Evolutionary conservation across 2,797 vertebrate genomes (phyloP).

Genomic region (Sebastes umbrosus): DNA sequence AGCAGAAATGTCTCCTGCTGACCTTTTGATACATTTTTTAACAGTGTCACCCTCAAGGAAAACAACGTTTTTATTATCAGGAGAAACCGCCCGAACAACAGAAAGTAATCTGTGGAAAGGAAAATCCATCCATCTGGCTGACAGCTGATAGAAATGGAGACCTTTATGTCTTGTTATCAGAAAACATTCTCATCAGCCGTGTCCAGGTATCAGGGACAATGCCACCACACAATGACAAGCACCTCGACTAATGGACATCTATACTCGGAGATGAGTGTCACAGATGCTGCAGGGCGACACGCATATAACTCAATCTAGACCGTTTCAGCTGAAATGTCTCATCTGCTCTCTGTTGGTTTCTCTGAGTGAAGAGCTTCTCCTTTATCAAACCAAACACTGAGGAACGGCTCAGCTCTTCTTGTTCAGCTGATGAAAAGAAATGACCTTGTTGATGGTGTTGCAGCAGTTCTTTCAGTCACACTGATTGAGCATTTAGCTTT

Average conservation of each 20-base stretch:
- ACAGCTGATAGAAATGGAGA: background rate
- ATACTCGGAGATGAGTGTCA: background rate
- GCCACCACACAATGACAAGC: background rate
- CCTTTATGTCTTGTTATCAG: background rate
- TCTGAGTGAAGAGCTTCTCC: background rate
- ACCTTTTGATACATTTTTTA: no score
- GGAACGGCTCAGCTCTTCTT: background rate
- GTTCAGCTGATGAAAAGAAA: background rate
- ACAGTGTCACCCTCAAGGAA: no score
- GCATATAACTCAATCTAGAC: background rate
- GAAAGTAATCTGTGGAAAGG: background rate
- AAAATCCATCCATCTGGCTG: background rate
- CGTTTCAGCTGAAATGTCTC: background rate
- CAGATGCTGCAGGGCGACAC: background rate
- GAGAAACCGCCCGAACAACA: background rate
- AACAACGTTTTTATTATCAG: background rate
- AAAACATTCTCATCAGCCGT: background rate
- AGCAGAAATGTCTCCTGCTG: background rate
- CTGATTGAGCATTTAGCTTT: background rate
- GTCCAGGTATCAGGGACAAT: background rate
- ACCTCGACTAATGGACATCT: background rate
- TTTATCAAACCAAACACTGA: constrained; percentile 13
- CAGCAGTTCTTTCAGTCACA: background rate
- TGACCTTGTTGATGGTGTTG: background rate
- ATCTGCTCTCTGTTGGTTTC: background rate